phyloP scores from a whole-genome alignment of 2,797 vertebrate genomes.

The Lepus townsendii region DNA sequence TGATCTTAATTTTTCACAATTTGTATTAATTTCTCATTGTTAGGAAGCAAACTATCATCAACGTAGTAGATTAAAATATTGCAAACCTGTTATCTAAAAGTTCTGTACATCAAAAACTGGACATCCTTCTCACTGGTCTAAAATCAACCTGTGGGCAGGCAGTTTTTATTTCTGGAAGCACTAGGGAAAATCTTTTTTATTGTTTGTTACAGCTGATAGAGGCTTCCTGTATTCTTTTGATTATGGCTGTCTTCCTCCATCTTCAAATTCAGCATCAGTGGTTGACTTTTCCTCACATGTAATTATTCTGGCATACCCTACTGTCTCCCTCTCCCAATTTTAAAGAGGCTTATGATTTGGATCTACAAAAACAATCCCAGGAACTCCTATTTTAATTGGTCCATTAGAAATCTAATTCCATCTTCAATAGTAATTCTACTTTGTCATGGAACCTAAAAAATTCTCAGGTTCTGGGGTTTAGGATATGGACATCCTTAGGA shows the following conservation, averaged over 20 bases:
- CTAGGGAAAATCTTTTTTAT: background rate
- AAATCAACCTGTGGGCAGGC: background rate
- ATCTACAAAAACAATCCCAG: background rate
- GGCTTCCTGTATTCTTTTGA: background rate
- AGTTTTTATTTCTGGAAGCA: background rate
- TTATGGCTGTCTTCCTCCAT: background rate
- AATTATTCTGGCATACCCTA: background rate
- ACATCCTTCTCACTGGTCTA: background rate
- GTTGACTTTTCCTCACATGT: background rate
- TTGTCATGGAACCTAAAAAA: background rate
- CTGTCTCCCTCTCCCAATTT: constrained; percentile 75
- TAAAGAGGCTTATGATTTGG: background rate
- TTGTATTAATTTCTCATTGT: background rate
- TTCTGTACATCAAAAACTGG: background rate
- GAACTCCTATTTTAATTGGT: background rate
- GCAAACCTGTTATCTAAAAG: background rate
- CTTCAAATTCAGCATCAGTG: background rate
- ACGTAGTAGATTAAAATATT: background rate
- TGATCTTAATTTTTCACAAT: background rate
- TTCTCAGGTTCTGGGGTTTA: background rate
- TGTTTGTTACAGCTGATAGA: background rate
- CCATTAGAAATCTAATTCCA: background rate
- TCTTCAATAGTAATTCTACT: background rate
- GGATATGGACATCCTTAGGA: background rate
- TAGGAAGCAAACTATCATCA: background rate